Conservation (phyloP, 1,140 invertebrate genomes). For the Luehdorfia chinensis region DNA sequence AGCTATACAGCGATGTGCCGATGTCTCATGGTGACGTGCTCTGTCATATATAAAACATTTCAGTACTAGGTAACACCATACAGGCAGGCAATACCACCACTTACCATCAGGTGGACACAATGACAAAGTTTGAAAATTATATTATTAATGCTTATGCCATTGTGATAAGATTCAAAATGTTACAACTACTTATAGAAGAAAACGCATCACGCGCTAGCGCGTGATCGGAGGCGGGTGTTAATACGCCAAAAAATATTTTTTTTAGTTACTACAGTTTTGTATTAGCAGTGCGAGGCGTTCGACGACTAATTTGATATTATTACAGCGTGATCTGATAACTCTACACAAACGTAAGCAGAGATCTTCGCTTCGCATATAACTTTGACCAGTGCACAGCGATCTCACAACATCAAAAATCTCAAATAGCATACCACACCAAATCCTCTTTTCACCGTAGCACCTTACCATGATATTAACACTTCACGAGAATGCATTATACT, state of each 20-base stretch:
- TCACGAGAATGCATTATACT: background rate
- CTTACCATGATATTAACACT: conserved; percentile 35
- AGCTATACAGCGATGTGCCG: no score
- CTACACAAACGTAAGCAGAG: background rate
- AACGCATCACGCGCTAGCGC: no score
- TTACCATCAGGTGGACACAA: no score
- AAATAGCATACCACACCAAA: background rate
- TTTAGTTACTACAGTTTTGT: background rate
- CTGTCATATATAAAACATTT: no score
- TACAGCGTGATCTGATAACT: background rate
- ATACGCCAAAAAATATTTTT: background rate
- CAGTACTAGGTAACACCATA: no score
- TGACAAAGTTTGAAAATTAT: no score
- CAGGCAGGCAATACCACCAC: no score
- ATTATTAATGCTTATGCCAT: no score
- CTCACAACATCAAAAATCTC: conserved; percentile 25
- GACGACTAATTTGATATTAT: background rate
- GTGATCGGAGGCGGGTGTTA: no score
- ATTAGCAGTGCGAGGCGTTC: background rate
- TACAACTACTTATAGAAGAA: no score
- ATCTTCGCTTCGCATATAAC: background rate
- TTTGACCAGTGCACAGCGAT: conserved; percentile 30
- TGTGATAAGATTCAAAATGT: no score
- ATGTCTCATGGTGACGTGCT: no score
- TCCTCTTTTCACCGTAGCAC: conserved; percentile 27